Percentiles rank a stretch among this genome's conserved stretches.
Evolutionary conservation across 1,140 invertebrate species (phyloP).

Genomic region (Chelonus insularis): DNA sequence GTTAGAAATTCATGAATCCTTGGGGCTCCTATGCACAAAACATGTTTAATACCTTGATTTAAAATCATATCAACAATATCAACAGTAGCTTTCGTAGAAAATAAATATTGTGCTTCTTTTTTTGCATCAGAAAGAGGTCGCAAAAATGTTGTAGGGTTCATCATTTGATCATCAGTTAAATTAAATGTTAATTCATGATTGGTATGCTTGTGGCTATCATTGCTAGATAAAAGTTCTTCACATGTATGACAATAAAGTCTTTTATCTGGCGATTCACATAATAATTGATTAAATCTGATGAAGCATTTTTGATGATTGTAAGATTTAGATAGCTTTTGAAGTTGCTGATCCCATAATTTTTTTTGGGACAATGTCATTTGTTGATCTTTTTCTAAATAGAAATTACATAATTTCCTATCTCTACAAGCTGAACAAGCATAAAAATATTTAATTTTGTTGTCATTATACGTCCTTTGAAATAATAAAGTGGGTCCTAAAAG

Average conservation of each 20-base stretch:
- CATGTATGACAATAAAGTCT: conserved; percentile 69
- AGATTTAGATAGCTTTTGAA: conserved; percentile 55
- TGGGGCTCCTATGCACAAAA: conserved; percentile 80
- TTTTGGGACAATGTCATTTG: conserved; percentile 57
- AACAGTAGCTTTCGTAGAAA: conserved; percentile 63
- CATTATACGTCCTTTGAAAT: conserved; percentile 64
- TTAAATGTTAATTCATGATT: conserved; percentile 56
- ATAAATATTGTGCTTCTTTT: conserved; percentile 78
- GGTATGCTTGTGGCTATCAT: conserved; percentile 56
- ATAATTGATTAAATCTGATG: conserved; percentile 55
- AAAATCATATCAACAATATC: conserved; percentile 63
- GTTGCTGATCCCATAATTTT: conserved; percentile 58
- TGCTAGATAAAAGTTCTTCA: conserved; percentile 60
- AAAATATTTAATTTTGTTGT: conserved; percentile 65
- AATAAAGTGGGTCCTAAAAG: conserved; percentile 69
- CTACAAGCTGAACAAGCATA: conserved; percentile 81
- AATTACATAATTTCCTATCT: conserved; percentile 72
- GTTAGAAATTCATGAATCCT: conserved; percentile 72
- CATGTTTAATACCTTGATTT: conserved; percentile 62
- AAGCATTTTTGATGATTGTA: conserved; percentile 62
- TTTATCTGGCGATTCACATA: conserved; percentile 30
- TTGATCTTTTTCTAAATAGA: conserved; percentile 66
- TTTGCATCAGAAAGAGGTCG: conserved; percentile 67
- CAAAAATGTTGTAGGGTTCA: conserved; percentile 65
- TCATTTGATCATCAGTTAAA: conserved; percentile 59